These are phyloP conservation scores for Drosophila parabipectinata DNA, from an alignment of 1,140 invertebrate genomes.

Conservation along the genomic window DNA sequence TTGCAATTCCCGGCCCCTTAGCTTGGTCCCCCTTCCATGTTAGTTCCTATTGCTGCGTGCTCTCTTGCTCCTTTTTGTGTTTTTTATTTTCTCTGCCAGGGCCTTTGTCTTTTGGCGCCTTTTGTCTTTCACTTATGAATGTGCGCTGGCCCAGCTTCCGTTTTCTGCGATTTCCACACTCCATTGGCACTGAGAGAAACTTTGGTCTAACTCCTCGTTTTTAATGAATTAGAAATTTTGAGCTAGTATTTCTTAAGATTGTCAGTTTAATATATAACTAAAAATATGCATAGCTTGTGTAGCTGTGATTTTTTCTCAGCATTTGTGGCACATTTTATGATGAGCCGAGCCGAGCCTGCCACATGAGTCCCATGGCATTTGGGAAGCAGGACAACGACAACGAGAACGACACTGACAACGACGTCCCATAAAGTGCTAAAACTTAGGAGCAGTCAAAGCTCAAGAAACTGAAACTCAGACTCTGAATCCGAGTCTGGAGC, in stretches of 20 bases:
- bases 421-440: conserved; percentile 73
- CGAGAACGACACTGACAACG: conserved; percentile 30
- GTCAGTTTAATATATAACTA: no score
- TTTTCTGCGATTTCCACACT: conserved; percentile 26
- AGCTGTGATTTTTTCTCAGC: not conserved
- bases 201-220: not conserved
- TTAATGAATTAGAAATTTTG: not conserved
- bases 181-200: conserved; percentile 4
- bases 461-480: conserved; percentile 23
- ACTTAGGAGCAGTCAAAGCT: conserved; percentile 70
- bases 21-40: conserved; percentile 32
- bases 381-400: conserved; percentile 44
- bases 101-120: conserved; percentile 64
- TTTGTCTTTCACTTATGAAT: conserved; percentile 79
- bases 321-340: conserved; percentile 55
- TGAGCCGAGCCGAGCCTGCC: conserved; percentile 54
- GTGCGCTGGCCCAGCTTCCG: conserved; percentile 58
- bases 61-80: conserved; percentile 5
- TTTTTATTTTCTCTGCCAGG: conserved; percentile 15
- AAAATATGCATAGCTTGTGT: no score
- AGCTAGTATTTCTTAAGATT: not conserved
- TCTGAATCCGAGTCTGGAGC: conserved; percentile 13
- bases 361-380: conserved; percentile 62
- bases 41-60: conserved; percentile 50
- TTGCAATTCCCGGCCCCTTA: conserved; percentile 61